These are phyloP conservation scores for Smithornis capensis DNA, from an alignment of 2,113 vertebrate genomes.

Conservation along the genomic window DNA sequence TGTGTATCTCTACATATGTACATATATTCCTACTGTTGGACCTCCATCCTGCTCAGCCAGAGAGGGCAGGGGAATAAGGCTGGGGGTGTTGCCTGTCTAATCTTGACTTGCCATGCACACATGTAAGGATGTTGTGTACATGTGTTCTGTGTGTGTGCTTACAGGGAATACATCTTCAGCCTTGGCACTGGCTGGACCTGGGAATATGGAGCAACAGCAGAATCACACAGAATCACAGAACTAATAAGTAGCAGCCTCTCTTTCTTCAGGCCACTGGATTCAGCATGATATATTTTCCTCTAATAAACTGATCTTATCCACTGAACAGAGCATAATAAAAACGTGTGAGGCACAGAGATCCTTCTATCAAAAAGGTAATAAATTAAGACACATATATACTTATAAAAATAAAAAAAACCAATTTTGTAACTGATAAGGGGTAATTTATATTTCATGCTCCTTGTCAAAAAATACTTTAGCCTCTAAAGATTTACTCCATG, in stretches of 20 bases:
- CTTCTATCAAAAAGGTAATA: neutral
- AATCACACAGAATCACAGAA: no score
- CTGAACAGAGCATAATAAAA: neutral
- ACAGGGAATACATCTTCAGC: neutral
- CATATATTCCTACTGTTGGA: neutral
- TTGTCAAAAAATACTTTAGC: neutral
- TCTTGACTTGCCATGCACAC: neutral
- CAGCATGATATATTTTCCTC: neutral
- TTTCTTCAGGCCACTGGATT: neutral
- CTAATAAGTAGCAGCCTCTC: neutral
- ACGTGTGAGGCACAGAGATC: neutral
- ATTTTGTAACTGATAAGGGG: neutral
- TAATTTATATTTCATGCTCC: neutral
- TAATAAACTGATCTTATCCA: neutral
- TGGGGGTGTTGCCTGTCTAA: fast-evolving
- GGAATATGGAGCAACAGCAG: neutral
- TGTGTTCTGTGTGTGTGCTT: neutral
- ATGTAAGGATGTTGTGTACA: fast-evolving
- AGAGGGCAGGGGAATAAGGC: neutral
- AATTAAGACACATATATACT: neutral
- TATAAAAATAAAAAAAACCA: neutral
- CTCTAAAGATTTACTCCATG: neutral
- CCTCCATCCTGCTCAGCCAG: neutral
- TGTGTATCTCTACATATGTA: neutral
- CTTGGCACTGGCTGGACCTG: neutral